phyloP scores from a whole-genome alignment of 2,113 vertebrate species.

The Tragelaphus imberbis region DNA sequence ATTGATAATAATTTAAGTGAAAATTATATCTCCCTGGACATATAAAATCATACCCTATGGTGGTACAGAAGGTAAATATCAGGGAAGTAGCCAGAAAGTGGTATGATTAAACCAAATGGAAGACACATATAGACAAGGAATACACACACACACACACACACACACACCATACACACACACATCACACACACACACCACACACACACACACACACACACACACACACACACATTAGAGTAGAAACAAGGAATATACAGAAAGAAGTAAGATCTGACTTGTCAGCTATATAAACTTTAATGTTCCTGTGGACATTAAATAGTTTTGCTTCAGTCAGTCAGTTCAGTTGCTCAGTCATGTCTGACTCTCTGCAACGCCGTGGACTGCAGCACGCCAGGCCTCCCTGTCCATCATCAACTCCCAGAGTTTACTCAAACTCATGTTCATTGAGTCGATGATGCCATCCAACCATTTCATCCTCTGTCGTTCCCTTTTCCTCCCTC shows the following conservation, averaged over 20 bases:
- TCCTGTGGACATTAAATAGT: neutral
- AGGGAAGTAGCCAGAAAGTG: neutral
- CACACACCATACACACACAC: neutral
- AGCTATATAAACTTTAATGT: neutral
- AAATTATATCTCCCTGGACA: neutral
- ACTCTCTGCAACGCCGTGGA: neutral
- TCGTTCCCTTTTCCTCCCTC: rapidly evolving
- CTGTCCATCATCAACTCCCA: neutral
- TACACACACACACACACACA: neutral
- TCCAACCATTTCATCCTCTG: neutral
- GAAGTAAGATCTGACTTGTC: neutral
- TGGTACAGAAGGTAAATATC: neutral
- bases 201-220: too few relatives aligned
- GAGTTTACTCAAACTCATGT: neutral
- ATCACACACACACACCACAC: neutral
- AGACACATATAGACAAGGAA: neutral
- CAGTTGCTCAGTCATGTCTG: neutral
- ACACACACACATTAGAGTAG: neutral
- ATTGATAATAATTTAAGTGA: neutral
- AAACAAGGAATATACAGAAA: neutral
- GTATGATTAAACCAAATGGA: neutral
- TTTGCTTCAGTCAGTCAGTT: neutral
- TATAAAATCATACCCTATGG: neutral
- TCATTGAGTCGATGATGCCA: neutral
- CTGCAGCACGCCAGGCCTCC: neutral